Conservation (phyloP, 2,113 vertebrate genomes). For the Trinectes maculatus region DNA sequence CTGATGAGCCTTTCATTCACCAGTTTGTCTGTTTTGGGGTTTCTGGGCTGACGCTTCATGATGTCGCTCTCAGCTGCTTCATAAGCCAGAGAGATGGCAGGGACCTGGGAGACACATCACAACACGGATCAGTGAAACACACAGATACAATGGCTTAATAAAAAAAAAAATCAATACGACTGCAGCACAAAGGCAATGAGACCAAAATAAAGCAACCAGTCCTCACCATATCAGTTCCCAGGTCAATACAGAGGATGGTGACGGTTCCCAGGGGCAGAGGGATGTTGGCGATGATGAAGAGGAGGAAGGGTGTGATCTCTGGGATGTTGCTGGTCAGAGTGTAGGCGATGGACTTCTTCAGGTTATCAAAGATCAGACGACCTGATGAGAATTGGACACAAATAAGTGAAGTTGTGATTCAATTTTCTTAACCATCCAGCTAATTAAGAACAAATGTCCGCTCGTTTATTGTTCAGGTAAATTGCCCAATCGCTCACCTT, state of each 20-base stretch:
- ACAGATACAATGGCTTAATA: background rate
- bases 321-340: conserved; percentile 96
- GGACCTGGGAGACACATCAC: conserved; percentile 80
- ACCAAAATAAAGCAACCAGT: background rate
- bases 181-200: background rate
- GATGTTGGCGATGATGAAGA: conserved; percentile 93
- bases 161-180: background rate
- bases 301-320: conserved; percentile 92
- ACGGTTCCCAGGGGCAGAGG: conserved; percentile 91
- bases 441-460: too few relatives aligned
- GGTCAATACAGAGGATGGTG: conserved; percentile 95
- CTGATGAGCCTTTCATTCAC: conserved; percentile 95
- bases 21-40: conserved; percentile 92
- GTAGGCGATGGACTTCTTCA: conserved; percentile 96
- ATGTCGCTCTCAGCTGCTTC: conserved; percentile 96
- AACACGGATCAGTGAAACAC: background rate
- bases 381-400: conserved; percentile 75
- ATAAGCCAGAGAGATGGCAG: conserved; percentile 93
- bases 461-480: too few relatives aligned
- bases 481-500: conserved; percentile 80
- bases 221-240: conserved; percentile 95
- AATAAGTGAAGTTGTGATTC: too few relatives aligned
- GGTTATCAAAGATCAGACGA: conserved; percentile 92
- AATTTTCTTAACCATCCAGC: too few relatives aligned
- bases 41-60: conserved; percentile 95